Conservation (phyloP, 2,888 invertebrate species). For the Cryptocephalus moraei region DNA sequence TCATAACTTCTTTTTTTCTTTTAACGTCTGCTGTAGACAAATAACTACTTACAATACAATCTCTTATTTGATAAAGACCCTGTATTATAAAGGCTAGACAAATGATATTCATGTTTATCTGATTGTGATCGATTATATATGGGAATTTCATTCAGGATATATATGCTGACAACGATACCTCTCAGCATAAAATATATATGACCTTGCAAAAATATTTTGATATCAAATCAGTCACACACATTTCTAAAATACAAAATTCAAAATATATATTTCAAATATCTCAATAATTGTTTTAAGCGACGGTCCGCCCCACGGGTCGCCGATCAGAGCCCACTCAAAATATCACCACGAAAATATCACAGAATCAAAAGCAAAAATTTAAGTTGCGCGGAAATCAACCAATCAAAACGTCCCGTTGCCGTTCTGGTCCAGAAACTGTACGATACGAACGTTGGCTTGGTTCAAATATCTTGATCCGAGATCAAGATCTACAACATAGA, state of each 20-base stretch:
- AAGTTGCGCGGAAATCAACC: no score
- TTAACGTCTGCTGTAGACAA: slow-evolving; percentile 25
- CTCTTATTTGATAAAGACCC: slow-evolving; percentile 39
- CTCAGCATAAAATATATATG: slow-evolving; percentile 17
- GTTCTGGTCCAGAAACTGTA: no score
- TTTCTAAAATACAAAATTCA: slow-evolving; percentile 24
- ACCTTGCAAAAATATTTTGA: slow-evolving; percentile 12
- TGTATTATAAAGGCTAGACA: slow-evolving; percentile 40
- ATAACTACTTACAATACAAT: slow-evolving; percentile 32
- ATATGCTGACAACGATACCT: neutral
- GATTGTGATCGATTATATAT: slow-evolving; percentile 25
- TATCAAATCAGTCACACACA: slow-evolving; percentile 25
- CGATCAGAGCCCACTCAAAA: no score
- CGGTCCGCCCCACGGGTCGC: no score
- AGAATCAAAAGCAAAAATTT: no score
- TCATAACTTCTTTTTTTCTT: slow-evolving; percentile 21
- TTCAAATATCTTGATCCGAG: no score
- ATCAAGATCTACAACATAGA: no score
- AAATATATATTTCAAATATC: slow-evolving; percentile 16
- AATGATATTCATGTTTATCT: slow-evolving; percentile 34
- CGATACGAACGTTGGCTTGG: no score
- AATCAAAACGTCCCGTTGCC: no score
- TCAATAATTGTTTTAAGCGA: no score
- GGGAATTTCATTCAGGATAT: no score
- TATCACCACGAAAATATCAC: no score